Conservation (phyloP, 2,113 vertebrate genomes). For the Protobothrops flavoviridis region DNA sequence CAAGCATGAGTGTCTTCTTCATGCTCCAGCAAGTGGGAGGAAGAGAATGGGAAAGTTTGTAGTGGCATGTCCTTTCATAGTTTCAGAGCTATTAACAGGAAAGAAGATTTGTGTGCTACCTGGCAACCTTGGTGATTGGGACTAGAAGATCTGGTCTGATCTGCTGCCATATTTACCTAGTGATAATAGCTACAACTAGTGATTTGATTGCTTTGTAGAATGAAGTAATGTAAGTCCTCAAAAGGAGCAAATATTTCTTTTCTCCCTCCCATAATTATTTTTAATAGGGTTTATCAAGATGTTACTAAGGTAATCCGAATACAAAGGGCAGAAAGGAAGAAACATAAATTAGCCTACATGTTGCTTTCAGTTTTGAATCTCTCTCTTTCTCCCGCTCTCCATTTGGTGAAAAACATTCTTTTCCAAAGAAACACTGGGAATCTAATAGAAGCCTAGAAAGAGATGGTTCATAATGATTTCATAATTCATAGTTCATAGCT, state of each 20-base stretch:
- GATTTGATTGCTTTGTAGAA: not conserved
- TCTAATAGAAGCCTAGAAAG: not conserved
- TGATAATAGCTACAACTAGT: not conserved
- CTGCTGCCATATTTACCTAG: not conserved
- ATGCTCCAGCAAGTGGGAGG: not conserved
- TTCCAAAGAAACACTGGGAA: not conserved
- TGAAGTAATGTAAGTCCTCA: not conserved
- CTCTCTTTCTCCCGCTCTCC: not conserved
- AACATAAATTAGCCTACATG: not conserved
- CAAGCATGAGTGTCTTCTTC: not conserved
- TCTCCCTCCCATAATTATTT: not conserved
- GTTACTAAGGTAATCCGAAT: not conserved
- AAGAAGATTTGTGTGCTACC: not conserved
- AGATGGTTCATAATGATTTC: not conserved
- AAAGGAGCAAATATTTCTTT: not conserved
- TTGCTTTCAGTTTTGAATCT: not conserved
- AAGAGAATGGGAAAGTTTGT: not conserved
- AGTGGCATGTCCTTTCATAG: not conserved
- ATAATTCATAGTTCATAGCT: not conserved
- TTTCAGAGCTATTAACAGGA: not conserved
- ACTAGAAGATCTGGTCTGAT: not conserved
- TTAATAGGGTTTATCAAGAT: not conserved
- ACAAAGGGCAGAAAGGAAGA: not conserved
- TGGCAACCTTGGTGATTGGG: not conserved
- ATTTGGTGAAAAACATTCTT: not conserved